These are phyloP conservation scores for Aromia moschata DNA, from an alignment of 2,888 invertebrate species.

Conservation along the genomic window DNA sequence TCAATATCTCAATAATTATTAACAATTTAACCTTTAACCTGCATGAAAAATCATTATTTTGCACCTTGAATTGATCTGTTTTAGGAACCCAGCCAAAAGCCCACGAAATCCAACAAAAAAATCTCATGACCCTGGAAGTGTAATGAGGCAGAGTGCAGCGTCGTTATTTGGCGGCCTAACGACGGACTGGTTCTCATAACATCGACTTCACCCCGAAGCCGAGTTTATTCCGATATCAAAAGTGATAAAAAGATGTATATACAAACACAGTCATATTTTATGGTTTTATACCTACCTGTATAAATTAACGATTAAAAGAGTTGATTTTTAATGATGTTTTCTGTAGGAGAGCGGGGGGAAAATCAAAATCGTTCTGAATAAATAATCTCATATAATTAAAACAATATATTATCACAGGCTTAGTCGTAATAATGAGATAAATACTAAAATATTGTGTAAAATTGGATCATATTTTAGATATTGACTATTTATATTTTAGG, in stretches of 20 bases:
- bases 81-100: conserved; percentile 14
- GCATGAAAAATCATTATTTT: too few relatives aligned
- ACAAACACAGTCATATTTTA: background rate
- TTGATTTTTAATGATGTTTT: too few relatives aligned
- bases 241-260: background rate
- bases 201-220: conserved; percentile 15
- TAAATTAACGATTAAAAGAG: too few relatives aligned
- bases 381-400: conserved; percentile 35
- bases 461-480: conserved; percentile 30
- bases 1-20: too few relatives aligned
- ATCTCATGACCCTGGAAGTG: conserved; percentile 65
- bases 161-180: conserved; percentile 85
- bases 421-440: conserved; percentile 59
- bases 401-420: conserved; percentile 59
- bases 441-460: conserved; percentile 50
- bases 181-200: conserved; percentile 78
- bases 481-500: conserved; percentile 32
- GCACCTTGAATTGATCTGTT: too few relatives aligned
- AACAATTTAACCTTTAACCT: too few relatives aligned
- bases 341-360: too few relatives aligned
- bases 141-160: conserved; percentile 76
- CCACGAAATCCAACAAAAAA: conserved; percentile 49
- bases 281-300: too few relatives aligned
- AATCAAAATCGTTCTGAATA: conserved; percentile 10
- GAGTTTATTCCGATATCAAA: background rate